These are phyloP conservation scores for Meloidogyne chitwoodi DNA, from an alignment of 1,140 invertebrate species.

Conservation along the genomic window DNA sequence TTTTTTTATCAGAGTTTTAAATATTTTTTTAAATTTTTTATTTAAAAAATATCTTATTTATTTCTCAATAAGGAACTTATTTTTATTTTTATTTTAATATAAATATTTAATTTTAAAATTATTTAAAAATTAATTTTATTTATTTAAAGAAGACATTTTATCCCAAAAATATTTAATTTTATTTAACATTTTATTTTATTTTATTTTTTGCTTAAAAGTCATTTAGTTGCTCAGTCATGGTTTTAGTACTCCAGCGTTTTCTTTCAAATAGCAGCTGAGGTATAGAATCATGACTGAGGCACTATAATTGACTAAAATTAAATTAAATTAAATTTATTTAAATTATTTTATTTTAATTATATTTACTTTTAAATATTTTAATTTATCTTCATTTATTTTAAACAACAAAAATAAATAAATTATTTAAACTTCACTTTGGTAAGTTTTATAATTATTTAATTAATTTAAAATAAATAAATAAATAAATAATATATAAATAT, in stretches of 20 bases:
- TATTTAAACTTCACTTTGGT: no score
- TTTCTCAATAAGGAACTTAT: not conserved
- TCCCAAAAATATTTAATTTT: no score
- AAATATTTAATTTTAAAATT: not conserved
- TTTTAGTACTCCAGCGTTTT: slow-evolving; percentile 24
- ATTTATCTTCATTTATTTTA: no score
- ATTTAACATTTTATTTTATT: no score
- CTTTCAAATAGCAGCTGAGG: slow-evolving; percentile 15
- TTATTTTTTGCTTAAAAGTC: not conserved
- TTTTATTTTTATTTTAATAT: not conserved
- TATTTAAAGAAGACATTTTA: no score
- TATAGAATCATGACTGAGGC: slow-evolving; percentile 33
- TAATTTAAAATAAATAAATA: no score
- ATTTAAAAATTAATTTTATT: no score
- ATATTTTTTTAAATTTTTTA: not conserved
- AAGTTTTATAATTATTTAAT: no score
- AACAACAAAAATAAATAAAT: no score
- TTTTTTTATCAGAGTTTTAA: no score
- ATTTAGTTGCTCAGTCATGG: slow-evolving; percentile 22
- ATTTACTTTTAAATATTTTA: no score
- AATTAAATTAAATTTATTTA: not conserved
- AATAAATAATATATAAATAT: no score
- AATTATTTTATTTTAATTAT: not conserved
- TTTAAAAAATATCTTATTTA: not conserved
- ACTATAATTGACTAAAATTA: not conserved